Base-by-base conservation (phyloP, 2,113 vertebrate species). In the Riparia riparia region DNA sequence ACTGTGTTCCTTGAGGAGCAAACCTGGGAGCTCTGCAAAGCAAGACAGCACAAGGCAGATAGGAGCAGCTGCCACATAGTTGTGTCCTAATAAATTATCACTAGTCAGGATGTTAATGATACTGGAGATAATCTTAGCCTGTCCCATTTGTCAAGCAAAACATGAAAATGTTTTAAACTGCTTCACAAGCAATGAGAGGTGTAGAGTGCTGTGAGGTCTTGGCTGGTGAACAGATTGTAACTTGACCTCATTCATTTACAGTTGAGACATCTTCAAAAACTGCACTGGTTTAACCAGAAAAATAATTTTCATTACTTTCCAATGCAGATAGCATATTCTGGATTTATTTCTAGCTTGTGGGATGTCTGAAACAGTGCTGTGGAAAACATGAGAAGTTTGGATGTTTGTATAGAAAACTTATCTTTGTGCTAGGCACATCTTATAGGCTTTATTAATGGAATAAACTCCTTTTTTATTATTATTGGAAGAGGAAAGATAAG, bases 241-340 rank as follows among this genome's bases (percentile, higher is more conserved):
- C n/a, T 71, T 47, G 37, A 65, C 7, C 25, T 81, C 20, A 6
- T 73, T 58, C 34, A 32, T 31, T 79, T 90, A 9, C 1, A 14
- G 16, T 17, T 57, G 57, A 84, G 49, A 68, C 3, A 8, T 53
- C 47, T 78, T 86, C 49, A 74, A 70, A 84, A 58, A 6, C 57
- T 68, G 4, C 19, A 12, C 18, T 49, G 25, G 12, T 31, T 77
- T 58, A 76, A 85, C 28, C 21, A 79, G 51, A 31, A 64, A 34
- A 91, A 34, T 20, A 16, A 60, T 63, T 44, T 32, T 28, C 4
- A 1, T 57, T 6, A 15, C 7, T 79, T 68, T 29, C 11, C 32
- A 47, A 7, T 20, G 54, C 0, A 0, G 11, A 44, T 10, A 49
- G 12, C 4, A 17, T 19, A 16, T 9, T 56, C 7, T 81, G 44